These are phyloP conservation scores for Callaeas wilsoni DNA, from an alignment of 2,113 vertebrate species.

Conservation along the genomic window DNA sequence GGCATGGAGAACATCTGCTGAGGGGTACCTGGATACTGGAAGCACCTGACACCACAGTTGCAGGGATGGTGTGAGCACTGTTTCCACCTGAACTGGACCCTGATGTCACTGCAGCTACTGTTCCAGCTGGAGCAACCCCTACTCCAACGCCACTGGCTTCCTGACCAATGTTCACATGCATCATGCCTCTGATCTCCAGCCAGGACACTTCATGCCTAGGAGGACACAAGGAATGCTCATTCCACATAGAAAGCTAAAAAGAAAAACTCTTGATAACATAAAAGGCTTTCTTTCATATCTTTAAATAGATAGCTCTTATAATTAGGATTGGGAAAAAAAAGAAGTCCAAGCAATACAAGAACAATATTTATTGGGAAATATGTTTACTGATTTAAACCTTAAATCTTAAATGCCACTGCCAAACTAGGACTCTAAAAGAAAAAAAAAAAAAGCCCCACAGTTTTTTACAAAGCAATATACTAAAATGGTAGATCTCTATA, in stretches of 20 bases:
- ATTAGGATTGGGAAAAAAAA: neutral
- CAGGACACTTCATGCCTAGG: constrained; percentile 79
- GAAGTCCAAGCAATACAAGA: neutral
- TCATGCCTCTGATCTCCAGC: constrained; percentile 77
- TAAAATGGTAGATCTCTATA: neutral
- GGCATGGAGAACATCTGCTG: constrained; percentile 65
- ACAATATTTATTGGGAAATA: neutral
- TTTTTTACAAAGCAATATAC: neutral
- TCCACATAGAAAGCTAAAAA: constrained; percentile 69
- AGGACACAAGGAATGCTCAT: constrained; percentile 77
- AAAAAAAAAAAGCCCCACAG: neutral
- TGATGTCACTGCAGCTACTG: constrained; percentile 19
- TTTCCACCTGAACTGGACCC: constrained; percentile 43
- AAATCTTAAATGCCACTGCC: neutral
- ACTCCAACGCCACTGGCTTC: constrained; percentile 56
- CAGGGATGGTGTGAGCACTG: neutral
- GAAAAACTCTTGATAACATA: neutral
- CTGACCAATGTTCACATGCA: constrained; percentile 69
- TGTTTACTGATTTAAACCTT: neutral
- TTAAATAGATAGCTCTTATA: neutral
- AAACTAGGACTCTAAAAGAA: neutral
- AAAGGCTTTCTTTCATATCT: neutral
- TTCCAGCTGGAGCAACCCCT: constrained; percentile 46
- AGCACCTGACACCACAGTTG: neutral
- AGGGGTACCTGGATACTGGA: constrained; percentile 63